Conservation (phyloP, 2,888 invertebrate genomes). For the Lithodes maja region DNA sequence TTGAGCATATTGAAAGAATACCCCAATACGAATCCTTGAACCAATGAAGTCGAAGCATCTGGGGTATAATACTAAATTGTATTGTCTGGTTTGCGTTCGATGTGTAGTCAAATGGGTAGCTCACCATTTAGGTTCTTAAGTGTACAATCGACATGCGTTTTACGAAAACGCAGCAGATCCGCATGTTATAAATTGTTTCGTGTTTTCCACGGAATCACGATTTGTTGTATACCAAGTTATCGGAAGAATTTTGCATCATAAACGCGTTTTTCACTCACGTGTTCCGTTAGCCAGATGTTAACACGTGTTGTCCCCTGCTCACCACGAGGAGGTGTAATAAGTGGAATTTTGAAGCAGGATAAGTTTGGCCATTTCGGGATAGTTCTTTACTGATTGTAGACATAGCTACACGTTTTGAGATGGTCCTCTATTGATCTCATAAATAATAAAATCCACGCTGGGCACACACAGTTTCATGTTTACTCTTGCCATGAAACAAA, state of each 20-base stretch:
- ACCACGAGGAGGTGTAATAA: neutral
- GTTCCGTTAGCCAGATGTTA: neutral
- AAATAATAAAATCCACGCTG: constrained; percentile 19
- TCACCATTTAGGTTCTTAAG: no score
- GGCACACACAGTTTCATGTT: constrained; percentile 10
- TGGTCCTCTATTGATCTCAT: neutral
- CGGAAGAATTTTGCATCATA: neutral
- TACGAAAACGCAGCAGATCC: neutral
- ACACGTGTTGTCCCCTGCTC: neutral
- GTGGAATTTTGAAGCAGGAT: neutral
- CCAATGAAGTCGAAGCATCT: no score
- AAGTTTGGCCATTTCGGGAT: neutral
- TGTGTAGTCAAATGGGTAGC: no score
- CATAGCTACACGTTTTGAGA: neutral
- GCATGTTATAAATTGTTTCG: neutral
- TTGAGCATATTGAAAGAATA: no score
- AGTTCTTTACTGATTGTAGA: neutral
- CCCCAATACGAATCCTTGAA: no score
- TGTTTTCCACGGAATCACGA: neutral
- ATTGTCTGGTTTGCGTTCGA: no score
- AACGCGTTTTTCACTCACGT: neutral
- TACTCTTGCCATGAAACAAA: constrained; percentile 12
- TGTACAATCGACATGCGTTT: neutral
- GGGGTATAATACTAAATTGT: no score
- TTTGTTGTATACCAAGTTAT: neutral